These are phyloP conservation scores for Ancistrus triradiatus DNA, from an alignment of 2,113 vertebrate genomes.

Conservation along the genomic window DNA sequence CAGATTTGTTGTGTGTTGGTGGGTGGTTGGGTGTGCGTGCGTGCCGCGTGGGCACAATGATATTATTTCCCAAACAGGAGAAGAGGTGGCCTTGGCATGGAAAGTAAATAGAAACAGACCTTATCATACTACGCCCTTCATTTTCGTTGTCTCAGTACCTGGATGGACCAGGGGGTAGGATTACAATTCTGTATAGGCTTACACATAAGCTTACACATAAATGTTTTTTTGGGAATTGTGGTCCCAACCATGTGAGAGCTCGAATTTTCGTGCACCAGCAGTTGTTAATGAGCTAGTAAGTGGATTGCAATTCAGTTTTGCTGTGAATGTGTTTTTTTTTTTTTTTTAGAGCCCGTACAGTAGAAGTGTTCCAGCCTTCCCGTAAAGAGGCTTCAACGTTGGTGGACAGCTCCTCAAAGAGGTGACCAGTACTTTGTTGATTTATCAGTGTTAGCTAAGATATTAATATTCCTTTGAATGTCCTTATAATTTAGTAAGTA, in stretches of 20 bases:
- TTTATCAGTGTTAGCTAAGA: not conserved
- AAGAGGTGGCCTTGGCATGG: constrained; percentile 98
- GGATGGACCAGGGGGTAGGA: constrained; percentile 98
- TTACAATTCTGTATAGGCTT: too few relatives aligned
- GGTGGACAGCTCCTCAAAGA: constrained; percentile 96
- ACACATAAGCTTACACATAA: too few relatives aligned
- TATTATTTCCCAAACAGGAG: constrained; percentile 67
- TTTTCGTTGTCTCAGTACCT: constrained; percentile 99
- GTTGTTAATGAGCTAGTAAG: too few relatives aligned
- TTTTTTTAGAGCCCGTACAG: constrained; percentile 82
- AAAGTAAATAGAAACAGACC: constrained; percentile 97
- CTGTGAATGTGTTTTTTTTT: too few relatives aligned
- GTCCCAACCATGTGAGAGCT: too few relatives aligned
- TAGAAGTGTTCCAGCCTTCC: constrained; percentile 97
- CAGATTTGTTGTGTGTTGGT: too few relatives aligned
- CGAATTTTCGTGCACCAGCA: too few relatives aligned
- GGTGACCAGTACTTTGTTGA: constrained; percentile 64
- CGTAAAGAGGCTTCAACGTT: constrained; percentile 96
- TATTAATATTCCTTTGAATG: not conserved
- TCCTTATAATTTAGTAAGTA: not conserved
- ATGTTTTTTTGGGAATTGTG: too few relatives aligned
- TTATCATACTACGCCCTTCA: constrained; percentile 88
- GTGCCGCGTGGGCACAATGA: not conserved
- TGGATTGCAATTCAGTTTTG: too few relatives aligned
- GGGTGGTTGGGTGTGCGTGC: too few relatives aligned